Conservation (phyloP, 2,888 invertebrate species). For the Plusia festucae region DNA sequence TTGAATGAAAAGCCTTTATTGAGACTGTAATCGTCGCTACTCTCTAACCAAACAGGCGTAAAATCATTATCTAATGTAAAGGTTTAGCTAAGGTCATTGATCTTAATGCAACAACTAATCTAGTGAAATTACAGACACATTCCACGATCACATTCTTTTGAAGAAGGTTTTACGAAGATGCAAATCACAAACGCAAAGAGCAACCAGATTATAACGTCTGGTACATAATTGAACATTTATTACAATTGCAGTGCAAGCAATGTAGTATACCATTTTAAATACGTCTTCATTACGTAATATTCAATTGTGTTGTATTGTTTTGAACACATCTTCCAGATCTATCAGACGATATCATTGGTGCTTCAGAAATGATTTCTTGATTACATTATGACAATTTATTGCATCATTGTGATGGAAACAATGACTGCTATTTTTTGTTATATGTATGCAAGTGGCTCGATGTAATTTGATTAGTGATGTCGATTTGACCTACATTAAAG, state of each 20-base stretch:
- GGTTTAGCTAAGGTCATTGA: background rate
- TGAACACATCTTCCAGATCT: background rate
- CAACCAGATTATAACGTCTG: too few relatives aligned
- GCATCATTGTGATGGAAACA: conserved; percentile 1
- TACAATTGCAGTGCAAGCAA: background rate
- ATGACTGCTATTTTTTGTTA: background rate
- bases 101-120: too few relatives aligned
- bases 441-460: background rate
- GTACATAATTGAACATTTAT: background rate
- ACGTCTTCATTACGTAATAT: background rate
- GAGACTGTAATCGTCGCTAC: background rate
- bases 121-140: too few relatives aligned
- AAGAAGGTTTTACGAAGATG: too few relatives aligned
- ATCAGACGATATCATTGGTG: conserved; percentile 6
- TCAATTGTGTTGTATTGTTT: conserved; percentile 11
- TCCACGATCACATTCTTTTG: too few relatives aligned
- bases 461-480: background rate
- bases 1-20: too few relatives aligned
- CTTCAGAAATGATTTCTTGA: conserved; percentile 7
- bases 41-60: conserved; percentile 4
- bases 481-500: background rate
- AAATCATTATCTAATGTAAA: background rate
- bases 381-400: conserved; percentile 9
- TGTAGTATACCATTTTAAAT: background rate
- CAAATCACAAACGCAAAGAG: too few relatives aligned